Base-by-base conservation (phyloP, 2,888 invertebrate genomes). In the Deroplatys truncata region DNA sequence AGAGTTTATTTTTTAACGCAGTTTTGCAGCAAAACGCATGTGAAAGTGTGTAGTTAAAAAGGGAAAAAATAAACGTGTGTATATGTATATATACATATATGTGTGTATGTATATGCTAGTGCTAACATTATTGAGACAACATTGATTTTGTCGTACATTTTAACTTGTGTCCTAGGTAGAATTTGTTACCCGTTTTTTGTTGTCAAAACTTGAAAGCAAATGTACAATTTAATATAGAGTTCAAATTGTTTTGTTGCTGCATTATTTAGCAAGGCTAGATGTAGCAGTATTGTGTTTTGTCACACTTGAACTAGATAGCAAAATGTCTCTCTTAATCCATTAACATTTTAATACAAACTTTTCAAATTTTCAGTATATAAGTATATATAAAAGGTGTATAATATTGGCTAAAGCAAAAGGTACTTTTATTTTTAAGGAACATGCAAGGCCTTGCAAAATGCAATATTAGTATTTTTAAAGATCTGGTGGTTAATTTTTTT, bases 381-480 rank as follows among this genome's bases (percentile, higher is more conserved):
- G 43, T 0, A 13, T 35, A 35, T 35, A 35, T 43, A 72, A 72
- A 56, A 72, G 56, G 25, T 72, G 56, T 72, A 72, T 72, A 72
- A 72, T 72, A 72, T 72, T 72, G 56, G 56, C 56, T 72, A 72
- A 72, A 72, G 56, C 56, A 72, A 72, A 72, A 20, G 56, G 56
- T 72, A 72, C 56, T 72, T 72, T 72, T 72, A 72, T 72, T 86
- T 86, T 86, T 86, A 86, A 49, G 56, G 20, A 28, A 86, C 85
- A 43, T 86, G 86, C 86, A 86, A 86, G 86, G 86, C 86, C 86
- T 86, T 86, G 86, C 56, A 86, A 86, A 72, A 86, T 86, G 86
- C 86, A 86, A 86, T 86, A 86, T 86, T 86, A n/a, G 56, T 86
- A 28, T 86, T 86, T 86, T 86, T 56, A 86, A 56, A 28, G 56